Conservation (phyloP, 2,888 invertebrate species). For the Blomia tropicalis region DNA sequence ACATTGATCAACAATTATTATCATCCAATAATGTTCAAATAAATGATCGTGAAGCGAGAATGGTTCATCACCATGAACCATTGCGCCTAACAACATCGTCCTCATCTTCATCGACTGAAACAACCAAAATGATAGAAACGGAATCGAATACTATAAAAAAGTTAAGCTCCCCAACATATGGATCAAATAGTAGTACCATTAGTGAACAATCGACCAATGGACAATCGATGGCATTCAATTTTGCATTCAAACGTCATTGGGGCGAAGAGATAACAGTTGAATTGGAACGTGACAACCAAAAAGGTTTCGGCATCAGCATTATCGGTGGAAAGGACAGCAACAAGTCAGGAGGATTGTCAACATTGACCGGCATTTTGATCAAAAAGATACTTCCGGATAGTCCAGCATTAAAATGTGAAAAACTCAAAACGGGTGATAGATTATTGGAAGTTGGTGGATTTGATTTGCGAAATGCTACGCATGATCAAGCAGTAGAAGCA, state of each 20-base stretch:
- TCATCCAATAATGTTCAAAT: no score
- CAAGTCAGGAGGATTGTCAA: constrained; percentile 28
- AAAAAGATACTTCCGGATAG: constrained; percentile 86
- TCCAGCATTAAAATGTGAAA: constrained; percentile 75
- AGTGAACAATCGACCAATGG: no score
- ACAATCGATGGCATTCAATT: not conserved
- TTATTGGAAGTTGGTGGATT: constrained; percentile 75
- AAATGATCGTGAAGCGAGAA: not conserved
- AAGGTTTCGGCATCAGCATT: constrained; percentile 86
- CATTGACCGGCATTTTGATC: constrained; percentile 83
- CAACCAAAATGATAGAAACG: not conserved
- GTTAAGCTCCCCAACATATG: not conserved
- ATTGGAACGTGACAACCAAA: constrained; percentile 52
- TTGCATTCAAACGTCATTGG: constrained; percentile 42
- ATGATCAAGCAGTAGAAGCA: constrained; percentile 81
- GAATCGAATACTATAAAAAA: not conserved
- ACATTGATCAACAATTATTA: no score
- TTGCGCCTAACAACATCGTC: not conserved
- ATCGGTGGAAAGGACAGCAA: constrained; percentile 72
- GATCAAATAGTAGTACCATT: not conserved
- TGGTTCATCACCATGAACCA: not conserved
- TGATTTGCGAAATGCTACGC: constrained; percentile 73
- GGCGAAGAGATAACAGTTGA: constrained; percentile 60
- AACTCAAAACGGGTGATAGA: constrained; percentile 61
- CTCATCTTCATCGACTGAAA: not conserved